phyloP scores from a whole-genome alignment of 2,797 vertebrate species.

The Acipenser oxyrinchus region DNA sequence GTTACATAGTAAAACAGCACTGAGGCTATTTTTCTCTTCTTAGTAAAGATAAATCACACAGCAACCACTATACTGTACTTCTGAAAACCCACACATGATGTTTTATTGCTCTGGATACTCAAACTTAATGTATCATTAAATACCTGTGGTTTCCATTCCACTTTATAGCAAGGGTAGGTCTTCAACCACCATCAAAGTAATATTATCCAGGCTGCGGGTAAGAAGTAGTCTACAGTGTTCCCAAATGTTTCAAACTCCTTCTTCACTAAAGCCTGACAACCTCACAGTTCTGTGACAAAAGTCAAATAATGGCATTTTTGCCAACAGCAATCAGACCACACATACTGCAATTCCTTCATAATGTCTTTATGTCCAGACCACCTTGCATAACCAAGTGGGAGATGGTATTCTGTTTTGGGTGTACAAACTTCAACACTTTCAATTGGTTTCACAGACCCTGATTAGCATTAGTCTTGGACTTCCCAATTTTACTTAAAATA shows the following conservation, averaged over 20 bases:
- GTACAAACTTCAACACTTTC: no score
- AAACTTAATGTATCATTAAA: background rate
- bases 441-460: no score
- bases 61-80: background rate
- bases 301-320: background rate
- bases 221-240: background rate
- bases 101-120: background rate
- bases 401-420: background rate
- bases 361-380: background rate
- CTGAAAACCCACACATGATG: background rate
- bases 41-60: no score
- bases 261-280: slow-evolving; percentile 13
- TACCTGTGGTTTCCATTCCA: background rate
- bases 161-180: background rate
- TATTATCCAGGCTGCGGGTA: slow-evolving; percentile 6
- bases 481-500: no score
- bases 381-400: background rate
- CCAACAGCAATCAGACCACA: background rate
- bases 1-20: no score
- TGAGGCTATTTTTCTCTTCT: no score
- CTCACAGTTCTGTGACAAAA: slow-evolving; percentile 35
- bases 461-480: no score
- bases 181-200: slow-evolving; percentile 6
- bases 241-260: slow-evolving; percentile 3
- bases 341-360: background rate